Evolutionary conservation across 2,113 vertebrate species (phyloP), one percentile per base, ranked within the genome.

Genomic region (Pygoscelis adeliae): DNA sequence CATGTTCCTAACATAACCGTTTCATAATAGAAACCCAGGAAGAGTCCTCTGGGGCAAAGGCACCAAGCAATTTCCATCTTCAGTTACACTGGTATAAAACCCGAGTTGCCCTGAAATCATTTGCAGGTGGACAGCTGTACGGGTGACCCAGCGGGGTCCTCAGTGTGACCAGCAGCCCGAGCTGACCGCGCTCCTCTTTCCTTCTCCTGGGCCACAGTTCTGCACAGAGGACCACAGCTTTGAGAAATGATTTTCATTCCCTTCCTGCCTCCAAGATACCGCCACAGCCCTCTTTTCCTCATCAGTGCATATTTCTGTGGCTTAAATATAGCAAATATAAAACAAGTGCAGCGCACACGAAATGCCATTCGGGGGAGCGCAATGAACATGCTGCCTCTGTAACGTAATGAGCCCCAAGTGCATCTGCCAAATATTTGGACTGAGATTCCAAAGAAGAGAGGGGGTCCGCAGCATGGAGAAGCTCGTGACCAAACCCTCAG

Each of bases 241-340:
- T 49, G 71, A 65, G 90, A 85, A 94, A 83, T 50, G 0, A 36
- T 83, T 96, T 95, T 63, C 61, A 72, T 90, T 84, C 85, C 67
- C 61, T 83, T 61, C 38, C 87, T 91, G 59, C 74, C 58, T 67
- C 82, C 29, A 27, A 67, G 71, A 91, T 44, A 78, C 55, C 15
- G 0, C 89, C 63, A 34, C n/a, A 3, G 89, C 89, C 63, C 76
- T 91, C 78, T 91, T 91, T 74, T 70, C 81, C 85, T 90, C 94
- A 84, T 81, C 82, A 66, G 42, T 0, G 1, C 82, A 47, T 96
- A 94, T 81, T 96, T 97, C 87, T 93, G 59, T 16, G 76, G 55
- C 94, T 95, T 97, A 97, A 95, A 97, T 96, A 94, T 97, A 97
- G 96, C 87, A 93, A 80, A 96, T 23, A 85, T 10, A 77, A 95